Evolutionary conservation across 1,140 invertebrate genomes (phyloP), one percentile per base, ranked within the genome.

Genomic region (Micrasema minimum): DNA sequence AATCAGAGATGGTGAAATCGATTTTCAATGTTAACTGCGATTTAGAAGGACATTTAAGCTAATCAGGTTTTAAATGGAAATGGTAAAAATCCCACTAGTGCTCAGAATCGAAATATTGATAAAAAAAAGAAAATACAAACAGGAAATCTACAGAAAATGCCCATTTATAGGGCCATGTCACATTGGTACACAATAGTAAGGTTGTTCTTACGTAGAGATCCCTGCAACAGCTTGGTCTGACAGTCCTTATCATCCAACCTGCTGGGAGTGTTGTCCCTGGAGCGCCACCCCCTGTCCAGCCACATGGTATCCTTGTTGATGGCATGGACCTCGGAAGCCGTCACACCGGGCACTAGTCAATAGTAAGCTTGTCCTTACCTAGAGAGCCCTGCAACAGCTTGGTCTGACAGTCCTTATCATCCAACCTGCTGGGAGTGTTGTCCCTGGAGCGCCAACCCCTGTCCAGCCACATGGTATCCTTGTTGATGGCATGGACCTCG

Each of bases 381-480:
- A 77, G 22, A 43, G 74, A 48, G 57, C 77, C 72, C 77, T 88
- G 85, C 14, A 89, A 75, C n/a, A 89, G 76, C 74, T 89, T 88
- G 0, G 86, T 87, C 74, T 89, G 82, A 53, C 71, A 83, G 46
- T 85, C 86, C 67, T 86, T 85, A 69, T 87, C 86, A 59, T 84
- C 84, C 20, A 74, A 16, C 69, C 72, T 51, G 64, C 71, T 71
- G 2, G 69, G 71, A 2, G 65, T 74, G 12, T 83, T 86, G 0
- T 76, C 75, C 81, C 85, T 14, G 83, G 84, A 69, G 64, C 87
- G 77, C 86, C 88, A 89, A 6, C 87, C 87, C 46, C 87, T 81
- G 72, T 89, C 88, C 55, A 90, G 80, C 88, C 88, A 90, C 23
- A 89, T 77, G 55, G 74, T 67, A 45, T 89, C 88, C 76, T 89